A percentile compares a stretch with the other conserved stretches of the same genome.
Conservation (phyloP, 2,888 invertebrate species). For the Drosophila prolongata region DNA sequence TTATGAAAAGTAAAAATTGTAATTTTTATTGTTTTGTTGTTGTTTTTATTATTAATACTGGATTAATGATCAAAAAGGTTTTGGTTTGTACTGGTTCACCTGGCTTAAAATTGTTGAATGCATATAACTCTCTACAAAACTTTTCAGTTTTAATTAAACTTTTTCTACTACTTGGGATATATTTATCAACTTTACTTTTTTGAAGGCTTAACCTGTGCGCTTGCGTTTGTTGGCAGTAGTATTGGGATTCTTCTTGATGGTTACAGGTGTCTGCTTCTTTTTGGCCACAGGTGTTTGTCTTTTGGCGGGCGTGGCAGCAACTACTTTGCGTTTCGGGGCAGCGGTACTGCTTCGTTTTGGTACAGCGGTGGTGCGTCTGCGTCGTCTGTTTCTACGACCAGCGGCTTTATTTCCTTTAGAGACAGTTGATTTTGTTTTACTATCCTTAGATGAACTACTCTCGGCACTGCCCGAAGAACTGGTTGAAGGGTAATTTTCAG, state of each 20-base stretch:
- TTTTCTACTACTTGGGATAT: no score
- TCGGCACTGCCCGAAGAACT: no score
- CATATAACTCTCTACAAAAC: no score
- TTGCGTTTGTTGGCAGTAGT: constrained; percentile 23
- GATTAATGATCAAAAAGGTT: no score
- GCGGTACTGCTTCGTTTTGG: constrained; percentile 10
- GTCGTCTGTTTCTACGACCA: not conserved
- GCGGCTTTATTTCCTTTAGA: constrained; percentile 11
- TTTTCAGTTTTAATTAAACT: no score
- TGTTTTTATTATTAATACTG: no score
- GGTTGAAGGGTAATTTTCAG: no score
- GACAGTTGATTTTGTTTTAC: not conserved
- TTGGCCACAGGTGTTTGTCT: constrained; percentile 10
- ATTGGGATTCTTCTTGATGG: constrained; percentile 14
- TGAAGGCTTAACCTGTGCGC: constrained; percentile 12
- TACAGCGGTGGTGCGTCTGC: constrained; percentile 15
- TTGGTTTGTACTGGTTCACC: no score
- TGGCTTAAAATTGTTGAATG: no score
- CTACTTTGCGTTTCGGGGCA: constrained; percentile 14
- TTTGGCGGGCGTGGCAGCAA: constrained; percentile 7
- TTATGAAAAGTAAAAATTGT: no score
- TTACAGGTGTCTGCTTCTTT: constrained; percentile 8
- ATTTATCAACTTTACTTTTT: no score
- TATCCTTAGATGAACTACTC: not conserved
- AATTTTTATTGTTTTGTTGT: no score